Conservation (phyloP, 2,888 invertebrate genomes). For the Timandra comae region DNA sequence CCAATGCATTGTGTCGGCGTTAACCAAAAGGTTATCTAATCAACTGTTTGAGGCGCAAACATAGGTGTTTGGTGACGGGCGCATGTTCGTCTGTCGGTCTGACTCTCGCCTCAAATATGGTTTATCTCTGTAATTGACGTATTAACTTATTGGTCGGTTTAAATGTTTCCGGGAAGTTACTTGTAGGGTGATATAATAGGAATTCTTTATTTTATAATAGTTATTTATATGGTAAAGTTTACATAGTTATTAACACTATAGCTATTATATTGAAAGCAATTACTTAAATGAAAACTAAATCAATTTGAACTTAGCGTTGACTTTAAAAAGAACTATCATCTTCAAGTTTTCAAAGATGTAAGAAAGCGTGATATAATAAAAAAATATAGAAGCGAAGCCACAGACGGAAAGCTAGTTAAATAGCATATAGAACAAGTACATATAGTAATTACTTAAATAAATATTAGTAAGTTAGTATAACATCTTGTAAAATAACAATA, state of each 20-base stretch:
- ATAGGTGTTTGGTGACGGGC: conserved; percentile 65
- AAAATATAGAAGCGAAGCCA: conserved; percentile 1
- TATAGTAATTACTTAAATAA: too few relatives aligned
- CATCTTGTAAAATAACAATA: too few relatives aligned
- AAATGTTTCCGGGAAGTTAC: conserved; percentile 53
- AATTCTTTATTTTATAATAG: too few relatives aligned
- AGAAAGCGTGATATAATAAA: not conserved
- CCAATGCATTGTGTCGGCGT: conserved; percentile 68
- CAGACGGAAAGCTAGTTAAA: too few relatives aligned
- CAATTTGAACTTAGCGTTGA: not conserved
- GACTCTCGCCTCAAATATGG: conserved; percentile 49
- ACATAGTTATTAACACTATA: too few relatives aligned
- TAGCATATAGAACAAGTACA: too few relatives aligned
- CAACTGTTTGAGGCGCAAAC: conserved; percentile 66
- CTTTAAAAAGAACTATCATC: not conserved
- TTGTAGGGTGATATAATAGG: conserved; percentile 19
- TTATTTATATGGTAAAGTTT: too few relatives aligned
- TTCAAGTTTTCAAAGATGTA: not conserved
- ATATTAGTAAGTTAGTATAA: too few relatives aligned
- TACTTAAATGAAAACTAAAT: not conserved
- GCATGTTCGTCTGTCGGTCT: conserved; percentile 67
- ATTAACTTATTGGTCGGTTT: conserved; percentile 60
- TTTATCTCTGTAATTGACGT: conserved; percentile 57
- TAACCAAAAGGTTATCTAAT: conserved; percentile 69
- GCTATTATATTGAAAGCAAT: too few relatives aligned